phyloP scores from a whole-genome alignment of 1,140 invertebrate genomes.

The Condylostylus longicornis region DNA sequence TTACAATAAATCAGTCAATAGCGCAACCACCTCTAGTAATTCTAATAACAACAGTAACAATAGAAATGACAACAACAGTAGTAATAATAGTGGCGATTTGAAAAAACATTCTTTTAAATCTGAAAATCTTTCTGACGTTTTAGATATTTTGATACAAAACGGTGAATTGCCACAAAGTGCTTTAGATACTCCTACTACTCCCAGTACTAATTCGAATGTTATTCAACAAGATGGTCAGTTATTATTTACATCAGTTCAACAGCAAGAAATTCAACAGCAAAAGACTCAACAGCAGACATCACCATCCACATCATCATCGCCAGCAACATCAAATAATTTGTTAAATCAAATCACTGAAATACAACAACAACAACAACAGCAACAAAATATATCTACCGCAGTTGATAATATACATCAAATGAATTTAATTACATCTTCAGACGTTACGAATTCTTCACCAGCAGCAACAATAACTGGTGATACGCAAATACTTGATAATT shows the following conservation, averaged over 20 bases:
- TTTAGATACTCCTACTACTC: conserved; percentile 53
- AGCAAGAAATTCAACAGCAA: conserved; percentile 10
- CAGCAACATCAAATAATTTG: not conserved
- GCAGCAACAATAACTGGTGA: conserved; percentile 6
- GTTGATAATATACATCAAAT: too few species aligned
- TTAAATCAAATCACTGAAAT: not conserved
- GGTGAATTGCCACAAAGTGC: conserved; percentile 81
- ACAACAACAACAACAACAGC: not conserved
- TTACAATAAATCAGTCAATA: not conserved
- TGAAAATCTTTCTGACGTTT: conserved; percentile 83
- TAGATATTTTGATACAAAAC: conserved; percentile 89
- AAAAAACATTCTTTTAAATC: conserved; percentile 45
- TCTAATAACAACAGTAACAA: too few species aligned
- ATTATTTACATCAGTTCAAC: conserved; percentile 8
- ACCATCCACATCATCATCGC: conserved; percentile 4
- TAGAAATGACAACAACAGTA: not conserved
- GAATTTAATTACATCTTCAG: too few species aligned
- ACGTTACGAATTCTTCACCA: not conserved
- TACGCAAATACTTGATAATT: conserved; percentile 3
- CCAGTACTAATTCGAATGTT: conserved; percentile 3
- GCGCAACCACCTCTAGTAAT: not conserved
- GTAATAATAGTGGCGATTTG: not conserved
- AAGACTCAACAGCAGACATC: conserved; percentile 20
- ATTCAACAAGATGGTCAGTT: conserved; percentile 2
- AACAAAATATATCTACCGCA: not conserved